Evolutionary conservation across 1,140 invertebrate genomes (phyloP).

Genomic region (Atta texana): DNA sequence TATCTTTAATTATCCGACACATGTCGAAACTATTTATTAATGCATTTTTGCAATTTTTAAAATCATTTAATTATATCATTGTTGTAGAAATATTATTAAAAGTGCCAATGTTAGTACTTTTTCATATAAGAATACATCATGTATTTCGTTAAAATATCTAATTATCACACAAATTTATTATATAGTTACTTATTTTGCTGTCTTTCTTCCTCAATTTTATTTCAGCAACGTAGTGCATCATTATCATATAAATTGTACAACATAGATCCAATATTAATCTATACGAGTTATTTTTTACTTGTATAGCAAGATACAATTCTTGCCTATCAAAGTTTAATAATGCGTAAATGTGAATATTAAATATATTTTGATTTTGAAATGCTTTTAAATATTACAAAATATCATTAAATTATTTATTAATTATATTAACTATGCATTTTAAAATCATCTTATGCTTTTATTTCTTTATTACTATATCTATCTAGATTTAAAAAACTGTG

Average conservation of each 20-base stretch:
- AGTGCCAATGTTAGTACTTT: constrained; percentile 64
- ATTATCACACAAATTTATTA: constrained; percentile 15
- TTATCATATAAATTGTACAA: background rate
- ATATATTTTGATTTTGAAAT: constrained; percentile 10
- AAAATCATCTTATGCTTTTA: background rate
- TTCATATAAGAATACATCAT: constrained; percentile 36
- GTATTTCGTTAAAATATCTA: constrained; percentile 38
- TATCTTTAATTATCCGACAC: background rate
- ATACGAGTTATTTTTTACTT: background rate
- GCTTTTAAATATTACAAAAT: background rate
- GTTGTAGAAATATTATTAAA: constrained; percentile 42
- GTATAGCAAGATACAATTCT: constrained; percentile 11
- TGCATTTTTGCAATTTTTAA: constrained; percentile 13
- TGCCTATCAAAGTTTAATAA: constrained; percentile 8
- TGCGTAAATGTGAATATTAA: background rate
- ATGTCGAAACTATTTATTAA: constrained; percentile 8
- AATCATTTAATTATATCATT: constrained; percentile 29
- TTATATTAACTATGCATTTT: background rate
- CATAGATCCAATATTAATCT: constrained; percentile 1
- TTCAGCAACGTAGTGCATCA: background rate
- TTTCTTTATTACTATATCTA: background rate
- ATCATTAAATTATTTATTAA: constrained; percentile 4
- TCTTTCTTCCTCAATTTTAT: background rate
- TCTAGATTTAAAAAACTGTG: background rate
- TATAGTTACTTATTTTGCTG: background rate